These are phyloP conservation scores for Amblyteles armatorius DNA, from an alignment of 2,888 invertebrate genomes.

Conservation along the genomic window DNA sequence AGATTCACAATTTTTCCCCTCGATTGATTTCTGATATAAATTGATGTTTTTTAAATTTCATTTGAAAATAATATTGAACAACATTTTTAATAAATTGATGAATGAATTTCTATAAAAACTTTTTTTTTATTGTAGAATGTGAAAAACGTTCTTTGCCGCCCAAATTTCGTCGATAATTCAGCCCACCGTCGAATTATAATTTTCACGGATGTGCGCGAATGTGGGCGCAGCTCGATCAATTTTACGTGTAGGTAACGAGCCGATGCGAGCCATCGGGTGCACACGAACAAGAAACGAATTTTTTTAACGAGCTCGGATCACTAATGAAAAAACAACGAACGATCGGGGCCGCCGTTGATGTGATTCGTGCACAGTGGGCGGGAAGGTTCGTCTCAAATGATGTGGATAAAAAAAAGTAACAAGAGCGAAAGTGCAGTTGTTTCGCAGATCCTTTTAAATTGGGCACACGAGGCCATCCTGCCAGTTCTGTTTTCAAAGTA, in stretches of 20 bases:
- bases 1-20: not conserved
- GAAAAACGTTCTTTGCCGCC: no score
- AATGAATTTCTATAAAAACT: no score
- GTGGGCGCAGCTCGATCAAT: not conserved
- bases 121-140: no score
- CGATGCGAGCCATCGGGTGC: not conserved
- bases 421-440: not conserved
- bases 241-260: constrained; percentile 6
- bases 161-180: not conserved
- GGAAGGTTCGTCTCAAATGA: not conserved
- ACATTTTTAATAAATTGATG: not conserved
- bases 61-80: not conserved
- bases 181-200: not conserved
- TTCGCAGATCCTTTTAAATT: not conserved
- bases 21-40: not conserved
- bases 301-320: constrained; percentile 4
- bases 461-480: no score
- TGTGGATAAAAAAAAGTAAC: not conserved
- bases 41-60: not conserved
- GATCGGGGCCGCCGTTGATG: not conserved
- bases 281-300: not conserved
- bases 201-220: not conserved
- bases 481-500: no score
- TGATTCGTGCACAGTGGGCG: constrained; percentile 15
- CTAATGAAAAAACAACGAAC: constrained; percentile 12